Evolutionary conservation across 2,797 vertebrate genomes (phyloP).

Genomic region (Manis pentadactyla): DNA sequence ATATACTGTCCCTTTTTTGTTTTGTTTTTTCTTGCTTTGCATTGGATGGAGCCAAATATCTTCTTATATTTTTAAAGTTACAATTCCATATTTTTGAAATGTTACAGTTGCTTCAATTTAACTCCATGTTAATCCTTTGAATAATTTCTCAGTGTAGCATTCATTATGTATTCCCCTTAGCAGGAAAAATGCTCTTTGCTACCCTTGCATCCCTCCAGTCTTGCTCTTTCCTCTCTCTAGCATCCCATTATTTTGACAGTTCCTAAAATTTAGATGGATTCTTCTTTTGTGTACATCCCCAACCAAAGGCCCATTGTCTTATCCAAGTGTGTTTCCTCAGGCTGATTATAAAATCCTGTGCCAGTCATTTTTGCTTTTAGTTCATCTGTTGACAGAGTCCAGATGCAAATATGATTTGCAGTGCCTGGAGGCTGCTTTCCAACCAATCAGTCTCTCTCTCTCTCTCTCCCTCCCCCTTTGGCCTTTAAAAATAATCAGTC

Average conservation of each 20-base stretch:
- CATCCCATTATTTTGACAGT: neutral
- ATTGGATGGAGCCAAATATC: neutral
- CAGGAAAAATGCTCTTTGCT: neutral
- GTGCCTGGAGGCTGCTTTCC: neutral
- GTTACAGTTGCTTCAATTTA: neutral
- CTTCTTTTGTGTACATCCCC: neutral
- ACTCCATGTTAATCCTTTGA: neutral
- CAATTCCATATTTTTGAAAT: neutral
- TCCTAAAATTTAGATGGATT: neutral
- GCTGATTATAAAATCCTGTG: neutral
- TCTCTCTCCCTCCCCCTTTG: neutral
- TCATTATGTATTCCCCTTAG: neutral
- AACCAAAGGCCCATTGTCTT: neutral
- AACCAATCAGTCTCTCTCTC: neutral
- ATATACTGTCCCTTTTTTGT: neutral
- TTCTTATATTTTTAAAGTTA: neutral
- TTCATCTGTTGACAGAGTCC: neutral
- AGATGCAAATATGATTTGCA: neutral
- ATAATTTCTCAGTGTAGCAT: neutral
- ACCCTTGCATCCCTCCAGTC: neutral
- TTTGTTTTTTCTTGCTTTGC: neutral
- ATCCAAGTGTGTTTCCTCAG: neutral
- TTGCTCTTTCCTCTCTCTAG: neutral
- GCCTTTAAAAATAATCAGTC: neutral
- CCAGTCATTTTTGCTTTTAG: neutral